Evolutionary conservation across 35 echinoderm and acorn worm genomes (phyloP), one percentile per base, ranked within the genome.

Genomic region (Chiridota heheva): DNA sequence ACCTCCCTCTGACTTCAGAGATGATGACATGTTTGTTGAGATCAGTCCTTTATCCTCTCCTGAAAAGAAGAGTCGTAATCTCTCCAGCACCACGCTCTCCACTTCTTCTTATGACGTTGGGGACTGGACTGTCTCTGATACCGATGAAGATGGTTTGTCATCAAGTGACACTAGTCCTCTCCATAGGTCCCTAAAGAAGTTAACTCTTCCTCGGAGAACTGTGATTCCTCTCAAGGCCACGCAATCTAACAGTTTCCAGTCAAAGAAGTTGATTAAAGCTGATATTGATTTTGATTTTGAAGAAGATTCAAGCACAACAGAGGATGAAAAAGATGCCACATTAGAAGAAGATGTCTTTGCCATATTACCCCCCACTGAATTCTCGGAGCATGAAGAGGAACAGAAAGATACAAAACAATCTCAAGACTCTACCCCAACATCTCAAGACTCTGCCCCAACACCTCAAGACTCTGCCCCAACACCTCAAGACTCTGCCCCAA

Each of bases 191-290:
- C 37, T 74, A 4, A 49, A 51, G 7, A 49, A 33, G 40, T 24
- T 29, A 17, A 15, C 37, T 74, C 56, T 51, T 34, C 70, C n/a
- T n/a, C n/a, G n/a, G n/a, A n/a, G n/a, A n/a, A n/a, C n/a, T n/a
- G 29, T 34, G 70, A 47, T 24, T 74, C 36, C 44, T 45, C 70
- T 13, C 34, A 57, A 59, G 58, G 2, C 17, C 48, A 42, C 26
- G 33, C 29, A 40, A 36, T 78, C 26, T 35, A 46, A 44, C 18
- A 61, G 56, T 61, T 16, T 58, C 16, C 33, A 36, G 5, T 25
- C 32, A 6, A 78, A 31, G 83, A 91, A 71, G 62, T 53, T 91
- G 18, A 78, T 91, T 13, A 91, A 79, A 79, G 82, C 82, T 57
- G 81, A 85, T 58, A 46, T 65, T 58, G 2, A 40, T 29, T 49